These are phyloP conservation scores for Equus przewalskii DNA, from an alignment of 2,113 vertebrate genomes.

Conservation along the genomic window DNA sequence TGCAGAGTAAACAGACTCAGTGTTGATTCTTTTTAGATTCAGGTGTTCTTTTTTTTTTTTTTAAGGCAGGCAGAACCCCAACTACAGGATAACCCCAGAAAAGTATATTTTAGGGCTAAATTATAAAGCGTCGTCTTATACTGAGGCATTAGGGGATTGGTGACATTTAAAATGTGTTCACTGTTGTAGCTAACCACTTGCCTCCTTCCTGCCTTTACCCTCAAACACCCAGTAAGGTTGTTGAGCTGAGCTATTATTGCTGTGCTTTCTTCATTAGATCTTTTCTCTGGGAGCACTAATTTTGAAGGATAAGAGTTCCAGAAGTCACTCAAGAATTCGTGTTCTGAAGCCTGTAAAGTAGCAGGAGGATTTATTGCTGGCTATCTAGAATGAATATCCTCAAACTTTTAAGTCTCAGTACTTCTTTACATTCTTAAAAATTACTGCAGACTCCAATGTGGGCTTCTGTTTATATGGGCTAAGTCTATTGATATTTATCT, in stretches of 20 bases:
- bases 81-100: not conserved
- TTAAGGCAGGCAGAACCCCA: not conserved
- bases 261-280: not conserved
- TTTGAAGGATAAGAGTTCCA: conserved; percentile 30
- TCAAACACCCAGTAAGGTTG: not conserved
- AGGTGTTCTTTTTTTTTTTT: not conserved
- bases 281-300: conserved; percentile 43
- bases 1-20: not conserved
- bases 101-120: conserved; percentile 36
- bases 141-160: not conserved
- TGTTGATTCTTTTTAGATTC: not conserved
- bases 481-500: not conserved
- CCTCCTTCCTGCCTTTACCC: not conserved
- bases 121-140: not conserved
- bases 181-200: not conserved
- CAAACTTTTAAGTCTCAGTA: not conserved
- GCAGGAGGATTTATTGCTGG: not conserved
- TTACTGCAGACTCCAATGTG: not conserved
- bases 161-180: not conserved
- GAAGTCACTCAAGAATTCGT: not conserved
- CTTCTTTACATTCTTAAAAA: conserved; percentile 32
- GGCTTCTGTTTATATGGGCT: not conserved
- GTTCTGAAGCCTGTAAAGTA: not conserved
- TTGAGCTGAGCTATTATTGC: not conserved
- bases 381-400: not conserved